Conservation (phyloP, 2,888 invertebrate genomes). For the Drosophila trichaetosa region DNA sequence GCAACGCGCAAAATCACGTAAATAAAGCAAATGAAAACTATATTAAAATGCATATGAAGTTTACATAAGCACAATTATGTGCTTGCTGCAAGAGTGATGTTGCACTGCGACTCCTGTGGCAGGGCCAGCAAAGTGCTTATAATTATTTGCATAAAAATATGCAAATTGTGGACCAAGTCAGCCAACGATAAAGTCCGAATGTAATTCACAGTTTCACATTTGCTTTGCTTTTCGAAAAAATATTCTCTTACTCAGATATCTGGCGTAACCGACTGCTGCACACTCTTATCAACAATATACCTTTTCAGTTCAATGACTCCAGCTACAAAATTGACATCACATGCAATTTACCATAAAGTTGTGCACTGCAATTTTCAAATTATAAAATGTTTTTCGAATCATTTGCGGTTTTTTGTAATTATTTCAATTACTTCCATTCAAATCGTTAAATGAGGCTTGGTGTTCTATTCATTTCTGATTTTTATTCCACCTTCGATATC, state of each 20-base stretch:
- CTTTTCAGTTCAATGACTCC: neutral
- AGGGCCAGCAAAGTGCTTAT: conserved; percentile 31
- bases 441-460: neutral
- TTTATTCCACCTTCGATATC: neutral
- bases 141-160: conserved; percentile 69
- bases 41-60: conserved; percentile 54
- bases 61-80: conserved; percentile 42
- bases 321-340: too few species aligned
- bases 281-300: neutral
- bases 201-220: conserved; percentile 33
- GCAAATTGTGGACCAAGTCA: conserved; percentile 41
- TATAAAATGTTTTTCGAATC: neutral
- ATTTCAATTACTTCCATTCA: neutral
- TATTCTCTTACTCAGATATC: neutral
- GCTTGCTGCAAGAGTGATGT: neutral
- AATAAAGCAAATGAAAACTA: conserved; percentile 62
- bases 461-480: neutral
- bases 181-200: conserved; percentile 29
- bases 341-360: too few species aligned
- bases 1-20: conserved; percentile 45
- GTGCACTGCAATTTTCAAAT: neutral
- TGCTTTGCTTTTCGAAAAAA: conserved; percentile 19
- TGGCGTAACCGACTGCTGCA: neutral
- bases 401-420: neutral
- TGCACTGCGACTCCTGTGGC: neutral